Evolutionary conservation across 2,888 invertebrate genomes (phyloP).

Genomic region (Polymixis flavicincta): DNA sequence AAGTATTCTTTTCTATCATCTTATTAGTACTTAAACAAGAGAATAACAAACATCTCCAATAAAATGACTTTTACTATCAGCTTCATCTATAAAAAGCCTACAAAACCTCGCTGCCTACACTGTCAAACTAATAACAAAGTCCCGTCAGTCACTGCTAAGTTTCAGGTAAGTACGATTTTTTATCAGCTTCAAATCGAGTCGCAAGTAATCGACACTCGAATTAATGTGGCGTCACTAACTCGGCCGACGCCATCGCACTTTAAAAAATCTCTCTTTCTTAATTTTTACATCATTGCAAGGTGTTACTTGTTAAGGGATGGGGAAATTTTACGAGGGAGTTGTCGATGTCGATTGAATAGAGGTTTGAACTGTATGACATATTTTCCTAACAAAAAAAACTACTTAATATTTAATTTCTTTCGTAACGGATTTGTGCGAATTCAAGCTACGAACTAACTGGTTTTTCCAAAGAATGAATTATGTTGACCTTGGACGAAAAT

Average conservation of each 20-base stretch:
- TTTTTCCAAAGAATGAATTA: not conserved
- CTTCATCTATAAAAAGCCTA: conserved; percentile 5
- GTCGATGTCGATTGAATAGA: conserved; percentile 42
- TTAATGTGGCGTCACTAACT: conserved; percentile 90
- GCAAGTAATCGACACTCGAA: conserved; percentile 86
- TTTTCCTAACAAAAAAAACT: not conserved
- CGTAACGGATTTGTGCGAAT: not conserved
- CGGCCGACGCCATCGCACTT: conserved; percentile 78
- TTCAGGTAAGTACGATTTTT: conserved; percentile 73
- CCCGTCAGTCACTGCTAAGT: conserved; percentile 62
- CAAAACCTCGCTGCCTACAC: conserved; percentile 39
- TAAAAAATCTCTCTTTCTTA: conserved; percentile 87
- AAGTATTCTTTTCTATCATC: not conserved
- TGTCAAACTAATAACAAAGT: conserved; percentile 58
- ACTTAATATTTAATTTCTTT: not conserved
- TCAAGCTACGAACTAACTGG: not conserved
- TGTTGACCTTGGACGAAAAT: too few relatives aligned
- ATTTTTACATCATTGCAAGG: conserved; percentile 90
- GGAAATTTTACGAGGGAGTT: conserved; percentile 49
- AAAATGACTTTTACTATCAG: not conserved
- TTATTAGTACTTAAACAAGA: not conserved
- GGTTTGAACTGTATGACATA: not conserved
- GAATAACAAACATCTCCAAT: not conserved
- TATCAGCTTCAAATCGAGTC: conserved; percentile 69
- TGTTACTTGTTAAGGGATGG: conserved; percentile 77